Conservation (phyloP, 2,113 vertebrate species). For the Trinectes maculatus region DNA sequence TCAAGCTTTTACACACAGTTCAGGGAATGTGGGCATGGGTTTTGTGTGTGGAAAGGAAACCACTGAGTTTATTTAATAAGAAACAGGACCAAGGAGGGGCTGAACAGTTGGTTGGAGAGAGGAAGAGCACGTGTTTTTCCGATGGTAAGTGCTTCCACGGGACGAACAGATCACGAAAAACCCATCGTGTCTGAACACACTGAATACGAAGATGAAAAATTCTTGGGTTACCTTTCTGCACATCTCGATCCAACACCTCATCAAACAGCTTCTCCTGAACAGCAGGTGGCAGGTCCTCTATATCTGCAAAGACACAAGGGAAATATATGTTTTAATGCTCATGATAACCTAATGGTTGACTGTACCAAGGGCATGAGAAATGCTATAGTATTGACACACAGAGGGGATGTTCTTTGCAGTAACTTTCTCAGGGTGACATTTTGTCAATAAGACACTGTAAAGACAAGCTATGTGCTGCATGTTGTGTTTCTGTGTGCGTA, state of each 20-base stretch:
- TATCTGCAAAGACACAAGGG: constrained; percentile 83
- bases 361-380: constrained; percentile 9
- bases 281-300: constrained; percentile 94
- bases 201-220: not conserved
- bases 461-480: constrained; percentile 51
- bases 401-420: constrained; percentile 38
- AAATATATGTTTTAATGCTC: constrained; percentile 12
- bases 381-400: constrained; percentile 45
- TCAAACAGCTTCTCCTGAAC: constrained; percentile 98
- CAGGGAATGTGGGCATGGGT: constrained; percentile 12
- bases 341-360: constrained; percentile 3
- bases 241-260: constrained; percentile 96
- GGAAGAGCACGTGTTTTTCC: constrained; percentile 2
- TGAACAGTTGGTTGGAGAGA: not conserved
- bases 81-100: not conserved
- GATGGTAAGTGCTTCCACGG: too few species aligned
- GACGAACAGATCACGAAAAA: too few species aligned
- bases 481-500: constrained; percentile 50
- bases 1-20: not conserved
- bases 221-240: constrained; percentile 92
- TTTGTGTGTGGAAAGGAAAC: constrained; percentile 18
- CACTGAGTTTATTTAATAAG: constrained; percentile 46
- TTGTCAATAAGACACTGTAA: constrained; percentile 64
- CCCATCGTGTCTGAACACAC: too few species aligned
- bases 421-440: constrained; percentile 59